Percentiles rank a stretch among this genome's conserved stretches.
These are phyloP conservation scores for Syrphus vitripennis DNA, from an alignment of 2,888 invertebrate species.

Conservation along the genomic window DNA sequence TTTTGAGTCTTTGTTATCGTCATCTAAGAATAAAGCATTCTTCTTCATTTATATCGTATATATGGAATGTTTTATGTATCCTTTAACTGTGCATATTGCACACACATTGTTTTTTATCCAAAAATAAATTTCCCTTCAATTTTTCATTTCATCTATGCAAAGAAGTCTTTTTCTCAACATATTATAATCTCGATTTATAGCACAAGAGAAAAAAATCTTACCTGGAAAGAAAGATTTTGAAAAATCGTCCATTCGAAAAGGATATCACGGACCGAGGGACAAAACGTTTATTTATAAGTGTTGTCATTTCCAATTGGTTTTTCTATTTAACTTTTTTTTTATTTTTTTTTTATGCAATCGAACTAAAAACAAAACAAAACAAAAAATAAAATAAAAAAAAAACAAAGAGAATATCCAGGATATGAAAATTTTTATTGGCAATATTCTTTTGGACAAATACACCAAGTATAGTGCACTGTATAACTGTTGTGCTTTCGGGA, in stretches of 20 bases:
- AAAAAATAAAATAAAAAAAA: background rate
- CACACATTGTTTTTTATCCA: background rate
- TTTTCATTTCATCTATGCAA: conserved; percentile 24
- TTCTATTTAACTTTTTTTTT: background rate
- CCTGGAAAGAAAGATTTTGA: background rate
- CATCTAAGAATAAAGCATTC: background rate
- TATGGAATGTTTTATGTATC: background rate
- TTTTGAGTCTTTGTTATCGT: conserved; percentile 21
- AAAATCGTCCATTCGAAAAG: background rate
- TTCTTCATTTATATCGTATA: background rate
- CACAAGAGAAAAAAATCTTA: background rate
- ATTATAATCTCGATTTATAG: background rate
- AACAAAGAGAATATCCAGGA: conserved; percentile 2
- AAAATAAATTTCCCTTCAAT: conserved; percentile 8
- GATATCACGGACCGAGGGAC: background rate
- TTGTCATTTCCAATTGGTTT: background rate
- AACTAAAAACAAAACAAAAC: background rate
- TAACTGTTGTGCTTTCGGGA: background rate
- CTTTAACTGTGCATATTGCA: background rate
- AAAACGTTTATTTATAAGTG: background rate
- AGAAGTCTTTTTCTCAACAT: background rate
- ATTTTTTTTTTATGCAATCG: background rate
- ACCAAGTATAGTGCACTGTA: background rate
- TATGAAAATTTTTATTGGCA: conserved; percentile 12
- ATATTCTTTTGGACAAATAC: background rate